Base-by-base conservation (phyloP, 2,113 vertebrate species). In the Vulpes vulpes region DNA sequence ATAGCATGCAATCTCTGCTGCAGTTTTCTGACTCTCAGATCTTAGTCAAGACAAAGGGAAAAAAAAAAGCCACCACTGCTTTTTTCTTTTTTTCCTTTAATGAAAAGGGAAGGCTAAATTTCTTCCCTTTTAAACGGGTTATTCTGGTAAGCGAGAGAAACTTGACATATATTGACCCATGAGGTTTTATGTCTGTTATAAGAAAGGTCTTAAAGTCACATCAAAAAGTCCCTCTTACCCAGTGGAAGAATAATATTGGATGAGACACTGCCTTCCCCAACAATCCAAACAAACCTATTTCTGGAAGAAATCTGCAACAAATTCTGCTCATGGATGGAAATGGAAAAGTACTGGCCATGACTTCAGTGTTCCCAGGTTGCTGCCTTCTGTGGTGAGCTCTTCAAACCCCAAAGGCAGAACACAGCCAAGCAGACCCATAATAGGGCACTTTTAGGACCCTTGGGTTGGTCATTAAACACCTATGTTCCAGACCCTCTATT, bases 81-180 rank as follows among this genome's bases (percentile, higher is more conserved):
- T 67, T 57, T 55, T 64, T n/a, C 11, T 51, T 60, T 69, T 59
- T 62, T 53, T 22, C 49, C 81, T 51, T 89, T 73, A 90, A 85
- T 49, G n/a, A 94, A 86, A 94, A 94, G 16, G 30, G n/a, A 85
- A 88, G 53, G 65, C 19, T 38, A 51, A 74, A 19, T 88, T 83
- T 80, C 27, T 64, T 95, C 27, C 19, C 30, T 55, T 92, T 89
- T 35, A 81, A 95, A 64, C 65, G 32, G 16, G 71, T 89, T 91
- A 30, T 96, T 89, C 55, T 78, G 17, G 76, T 84, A 60, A 25
- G 38, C 35, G 15, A 89, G 43, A 94, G 74, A 82, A 94, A 82
- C 55, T 20, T 43, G 17, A 25, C 0, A 1, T 78, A 25, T 80
- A 8, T 59, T 59, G 87, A 88, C 53, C 20, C 30, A 71, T 55